Base-by-base conservation (phyloP, 2,797 vertebrate genomes). In the Diplodus sargus region DNA sequence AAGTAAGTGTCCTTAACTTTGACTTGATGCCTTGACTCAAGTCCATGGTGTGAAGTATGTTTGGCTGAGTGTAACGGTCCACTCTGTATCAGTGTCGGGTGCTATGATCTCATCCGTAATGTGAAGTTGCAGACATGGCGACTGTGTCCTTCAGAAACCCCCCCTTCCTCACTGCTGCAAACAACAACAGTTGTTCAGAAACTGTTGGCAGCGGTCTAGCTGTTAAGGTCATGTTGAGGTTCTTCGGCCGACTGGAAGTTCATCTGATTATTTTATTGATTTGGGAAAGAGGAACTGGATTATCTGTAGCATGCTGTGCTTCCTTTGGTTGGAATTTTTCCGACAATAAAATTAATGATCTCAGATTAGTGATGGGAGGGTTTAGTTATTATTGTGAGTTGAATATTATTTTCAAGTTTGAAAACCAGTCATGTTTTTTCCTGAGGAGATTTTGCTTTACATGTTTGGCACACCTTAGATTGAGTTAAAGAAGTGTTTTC, bases 61-160 rank as follows among this genome's bases (percentile, higher is more conserved):
- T 60, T 53, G 74, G 62, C 72, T 65, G n/a, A 47, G 70, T 54
- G 34, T 54, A 52, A 68, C 58, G 54, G 53, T 78, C 75, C 65
- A 28, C 72, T 71, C 71, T 67, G 2, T 73, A 16, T 81, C 53
- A 16, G 76, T n/a, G 70, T 56, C 57, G 64, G 23, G 69, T 23
- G 54, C 58, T n/a, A 74, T 91, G 87, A 91, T 43, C 86, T 91
- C 91, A 93, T 90, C 70, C 73, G 83, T 84, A 85, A 91, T 81
- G 53, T 86, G 87, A 91, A 85, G 88, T 86, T 39, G 79, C 82
- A 88, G 81, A 80, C 82, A 92, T 86, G 86, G 85, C 59, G 68
- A 60, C 83, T 47, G 76, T 90, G 90, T 83, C 90, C 90, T 90
- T 89, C 88, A 87, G 39, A 76, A 49, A 1, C 30, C 49, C 60